Conservation (phyloP, 2,888 invertebrate species). For the Spodoptera picta region DNA sequence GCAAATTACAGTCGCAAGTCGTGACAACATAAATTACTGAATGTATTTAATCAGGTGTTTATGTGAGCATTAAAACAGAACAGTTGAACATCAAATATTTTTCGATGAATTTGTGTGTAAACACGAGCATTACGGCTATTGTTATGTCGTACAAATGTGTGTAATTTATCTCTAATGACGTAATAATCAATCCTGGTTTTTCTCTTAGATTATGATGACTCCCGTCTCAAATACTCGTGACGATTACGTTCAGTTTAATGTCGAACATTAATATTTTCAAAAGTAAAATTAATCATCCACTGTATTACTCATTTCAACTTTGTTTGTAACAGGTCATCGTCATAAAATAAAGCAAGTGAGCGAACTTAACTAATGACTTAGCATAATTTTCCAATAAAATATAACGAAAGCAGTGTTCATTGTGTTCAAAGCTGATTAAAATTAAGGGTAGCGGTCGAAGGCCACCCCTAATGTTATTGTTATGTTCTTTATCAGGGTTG, state of each 20-base stretch:
- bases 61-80: constrained; percentile 23
- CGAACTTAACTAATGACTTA: constrained; percentile 15
- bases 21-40: constrained; percentile 66
- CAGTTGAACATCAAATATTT: constrained; percentile 34
- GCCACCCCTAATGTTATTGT: constrained; percentile 49
- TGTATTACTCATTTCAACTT: too few relatives aligned
- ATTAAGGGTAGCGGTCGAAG: constrained; percentile 45
- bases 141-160: background rate
- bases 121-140: constrained; percentile 24
- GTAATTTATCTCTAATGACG: background rate
- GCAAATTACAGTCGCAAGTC: constrained; percentile 61
- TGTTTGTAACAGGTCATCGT: constrained; percentile 1
- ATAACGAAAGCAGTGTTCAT: constrained; percentile 39
- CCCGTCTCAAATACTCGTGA: background rate
- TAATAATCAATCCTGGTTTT: constrained; percentile 4
- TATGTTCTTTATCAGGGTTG: constrained; percentile 42
- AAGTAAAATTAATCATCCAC: too few relatives aligned
- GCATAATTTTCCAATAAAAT: constrained; percentile 41
- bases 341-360: background rate
- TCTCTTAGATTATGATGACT: background rate
- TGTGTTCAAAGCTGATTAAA: constrained; percentile 49
- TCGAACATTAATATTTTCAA: too few relatives aligned
- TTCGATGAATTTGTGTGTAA: constrained; percentile 31
- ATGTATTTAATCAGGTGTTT: constrained; percentile 62
- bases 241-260: too few relatives aligned